Percentiles rank a stretch among this genome's conserved stretches.
phyloP scores from a whole-genome alignment of 2,888 invertebrate genomes.

The Nomada ruficornis region DNA sequence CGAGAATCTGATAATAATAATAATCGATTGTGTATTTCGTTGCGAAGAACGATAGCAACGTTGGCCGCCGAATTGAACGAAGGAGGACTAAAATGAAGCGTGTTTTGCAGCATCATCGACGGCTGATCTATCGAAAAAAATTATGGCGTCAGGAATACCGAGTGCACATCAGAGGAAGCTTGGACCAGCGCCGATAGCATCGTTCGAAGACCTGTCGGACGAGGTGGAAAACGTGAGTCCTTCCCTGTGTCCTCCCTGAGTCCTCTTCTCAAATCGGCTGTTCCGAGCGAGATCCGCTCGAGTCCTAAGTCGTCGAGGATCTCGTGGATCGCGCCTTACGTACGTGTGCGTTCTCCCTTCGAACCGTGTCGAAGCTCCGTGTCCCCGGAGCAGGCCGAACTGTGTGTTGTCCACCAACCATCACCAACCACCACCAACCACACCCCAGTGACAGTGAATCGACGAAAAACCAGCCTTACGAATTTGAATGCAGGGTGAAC shows the following conservation, averaged over 20 bases:
- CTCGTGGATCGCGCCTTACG: slow-evolving; percentile 44
- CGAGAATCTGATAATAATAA: too few species aligned
- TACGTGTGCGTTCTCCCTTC: slow-evolving; percentile 40
- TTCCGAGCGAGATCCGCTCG: slow-evolving; percentile 34
- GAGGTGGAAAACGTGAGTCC: slow-evolving; percentile 87
- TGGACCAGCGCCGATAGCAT: slow-evolving; percentile 97
- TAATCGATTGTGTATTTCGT: too few species aligned
- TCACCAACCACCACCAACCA: slow-evolving; percentile 36
- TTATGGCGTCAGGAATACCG: slow-evolving; percentile 81
- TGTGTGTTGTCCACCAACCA: slow-evolving; percentile 46
- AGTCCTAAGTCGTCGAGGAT: slow-evolving; percentile 39
- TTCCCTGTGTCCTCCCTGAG: slow-evolving; percentile 60
- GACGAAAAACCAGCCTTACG: slow-evolving; percentile 70
- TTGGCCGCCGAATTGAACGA: neutral
- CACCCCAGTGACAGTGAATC: slow-evolving; percentile 62
- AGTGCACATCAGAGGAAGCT: slow-evolving; percentile 89
- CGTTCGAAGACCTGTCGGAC: slow-evolving; percentile 95
- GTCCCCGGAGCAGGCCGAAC: slow-evolving; percentile 40
- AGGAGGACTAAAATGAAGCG: slow-evolving; percentile 11
- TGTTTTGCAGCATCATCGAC: slow-evolving; percentile 64
- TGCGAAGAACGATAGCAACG: too few species aligned
- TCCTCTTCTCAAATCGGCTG: slow-evolving; percentile 49
- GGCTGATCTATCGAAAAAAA: slow-evolving; percentile 62
- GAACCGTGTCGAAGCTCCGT: slow-evolving; percentile 41
- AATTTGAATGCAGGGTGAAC: slow-evolving; percentile 80